Evolutionary conservation across 2,113 vertebrate species (phyloP), one percentile per base, ranked within the genome.

Genomic region (Zapornia atra): DNA sequence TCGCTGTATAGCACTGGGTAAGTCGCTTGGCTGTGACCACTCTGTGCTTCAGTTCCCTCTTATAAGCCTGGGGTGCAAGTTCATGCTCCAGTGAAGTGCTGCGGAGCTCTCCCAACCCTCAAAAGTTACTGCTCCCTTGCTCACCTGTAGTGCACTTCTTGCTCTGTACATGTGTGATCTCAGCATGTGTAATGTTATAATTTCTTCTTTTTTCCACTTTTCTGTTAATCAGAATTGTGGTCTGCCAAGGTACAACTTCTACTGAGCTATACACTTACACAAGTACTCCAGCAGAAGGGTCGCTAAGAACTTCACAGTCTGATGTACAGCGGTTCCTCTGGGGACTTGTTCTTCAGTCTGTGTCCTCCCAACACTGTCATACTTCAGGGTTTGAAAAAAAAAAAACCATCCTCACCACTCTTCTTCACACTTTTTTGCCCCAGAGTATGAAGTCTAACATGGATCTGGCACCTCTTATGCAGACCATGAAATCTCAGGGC

Each of bases 81-180:
- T 48, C 65, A 28, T 4, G 3, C 22, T 20, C 20, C 9, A 1
- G 7, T 38, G 51, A 79, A 29, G 28, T 14, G 34, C 59, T 63
- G 48, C 48, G 26, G 42, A 59, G 44, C 38, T 65, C 53, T 12
- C 50, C 42, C 59, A 13, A 38, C 25, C 33, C 56, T 34, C 56
- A 21, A 6, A 26, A n/a, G 16, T 51, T 44, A 24, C 3, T 1
- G 0, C 40, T 56, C 42, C 5, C 1, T 10, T n/a, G 44, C 40
- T 85, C 63, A 14, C 15, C 31, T 57, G 5, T 64, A 19, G 40
- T 7, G 22, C 21, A 1, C 15, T 66, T 25, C n/a, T 50, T 42
- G 19, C 54, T 75, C 60, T 31, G 13, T 29, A 17, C 61, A 6
- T 26, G 48, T n/a, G 25, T n/a, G 25, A 42, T 57, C 70, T 20